phyloP scores from a whole-genome alignment of 2,113 vertebrate species.

The Scomber colias region DNA sequence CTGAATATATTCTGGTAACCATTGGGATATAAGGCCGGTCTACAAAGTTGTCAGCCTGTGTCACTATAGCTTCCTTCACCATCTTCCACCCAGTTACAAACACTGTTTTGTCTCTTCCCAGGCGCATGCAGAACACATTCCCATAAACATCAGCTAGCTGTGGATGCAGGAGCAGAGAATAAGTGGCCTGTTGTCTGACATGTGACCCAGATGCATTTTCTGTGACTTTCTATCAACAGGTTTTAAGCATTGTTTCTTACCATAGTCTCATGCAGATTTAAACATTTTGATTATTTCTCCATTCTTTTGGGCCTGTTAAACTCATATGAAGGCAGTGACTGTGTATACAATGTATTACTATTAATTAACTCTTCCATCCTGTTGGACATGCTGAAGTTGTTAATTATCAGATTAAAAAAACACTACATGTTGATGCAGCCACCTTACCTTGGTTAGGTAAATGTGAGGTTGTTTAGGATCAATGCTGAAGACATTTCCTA shows the following conservation, averaged over 20 bases:
- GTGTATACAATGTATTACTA: not conserved
- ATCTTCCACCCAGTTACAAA: conserved; percentile 81
- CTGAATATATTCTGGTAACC: conserved; percentile 71
- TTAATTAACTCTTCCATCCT: not conserved
- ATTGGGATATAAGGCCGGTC: conserved; percentile 80
- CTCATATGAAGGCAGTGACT: not conserved
- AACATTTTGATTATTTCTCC: not conserved
- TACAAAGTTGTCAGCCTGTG: conserved; percentile 84
- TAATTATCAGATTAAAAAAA: not conserved
- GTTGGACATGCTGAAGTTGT: not conserved
- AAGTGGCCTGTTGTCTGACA: conserved; percentile 43
- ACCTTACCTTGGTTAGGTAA: conserved; percentile 83
- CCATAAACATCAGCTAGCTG: conserved; percentile 86
- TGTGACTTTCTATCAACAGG: not conserved
- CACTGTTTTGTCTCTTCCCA: conserved; percentile 74
- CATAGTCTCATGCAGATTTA: not conserved
- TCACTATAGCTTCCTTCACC: conserved; percentile 87
- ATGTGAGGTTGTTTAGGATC: conserved; percentile 81
- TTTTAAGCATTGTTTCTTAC: conserved; percentile 6
- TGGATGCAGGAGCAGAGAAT: conserved; percentile 47
- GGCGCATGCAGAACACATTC: conserved; percentile 75
- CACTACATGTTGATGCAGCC: not conserved
- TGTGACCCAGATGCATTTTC: conserved; percentile 52
- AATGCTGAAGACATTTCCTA: conserved; percentile 83
- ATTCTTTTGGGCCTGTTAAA: not conserved